Conservation (phyloP, 2,797 vertebrate species). For the Micrastur ruficollis region DNA sequence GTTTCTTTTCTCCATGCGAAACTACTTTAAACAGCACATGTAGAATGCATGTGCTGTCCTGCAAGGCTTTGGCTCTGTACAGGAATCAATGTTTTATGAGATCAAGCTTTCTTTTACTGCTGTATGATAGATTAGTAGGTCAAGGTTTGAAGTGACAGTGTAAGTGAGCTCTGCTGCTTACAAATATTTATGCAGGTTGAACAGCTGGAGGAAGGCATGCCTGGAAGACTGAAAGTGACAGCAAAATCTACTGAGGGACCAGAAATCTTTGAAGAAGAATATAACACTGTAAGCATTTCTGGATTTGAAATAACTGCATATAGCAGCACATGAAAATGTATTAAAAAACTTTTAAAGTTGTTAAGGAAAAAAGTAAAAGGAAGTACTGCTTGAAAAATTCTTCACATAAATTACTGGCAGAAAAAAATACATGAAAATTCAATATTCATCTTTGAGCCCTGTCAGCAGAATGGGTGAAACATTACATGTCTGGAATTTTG, state of each 20-base stretch:
- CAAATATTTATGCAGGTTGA: constrained; percentile 79
- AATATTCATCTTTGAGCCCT: background rate
- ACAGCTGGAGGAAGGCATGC: constrained; percentile 87
- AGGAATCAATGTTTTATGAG: background rate
- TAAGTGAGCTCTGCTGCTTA: background rate
- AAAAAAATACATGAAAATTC: background rate
- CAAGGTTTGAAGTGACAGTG: background rate
- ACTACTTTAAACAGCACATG: background rate
- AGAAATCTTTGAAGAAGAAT: constrained; percentile 84
- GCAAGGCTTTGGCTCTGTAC: background rate
- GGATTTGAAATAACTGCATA: background rate
- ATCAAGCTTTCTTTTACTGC: background rate
- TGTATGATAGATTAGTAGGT: background rate
- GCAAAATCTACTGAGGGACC: constrained; percentile 86
- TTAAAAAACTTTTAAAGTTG: background rate
- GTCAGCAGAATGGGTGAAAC: background rate
- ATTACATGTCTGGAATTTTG: background rate
- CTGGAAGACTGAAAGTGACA: constrained; percentile 89
- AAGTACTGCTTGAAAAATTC: background rate
- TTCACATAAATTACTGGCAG: background rate
- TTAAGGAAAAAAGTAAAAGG: background rate
- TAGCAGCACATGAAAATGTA: background rate
- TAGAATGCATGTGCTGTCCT: background rate
- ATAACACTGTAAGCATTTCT: constrained; percentile 87
- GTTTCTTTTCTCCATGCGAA: background rate